Percentiles rank a stretch among this genome's conserved stretches.
phyloP scores from a whole-genome alignment of 2,113 vertebrate genomes.

The Oenanthe melanoleuca region DNA sequence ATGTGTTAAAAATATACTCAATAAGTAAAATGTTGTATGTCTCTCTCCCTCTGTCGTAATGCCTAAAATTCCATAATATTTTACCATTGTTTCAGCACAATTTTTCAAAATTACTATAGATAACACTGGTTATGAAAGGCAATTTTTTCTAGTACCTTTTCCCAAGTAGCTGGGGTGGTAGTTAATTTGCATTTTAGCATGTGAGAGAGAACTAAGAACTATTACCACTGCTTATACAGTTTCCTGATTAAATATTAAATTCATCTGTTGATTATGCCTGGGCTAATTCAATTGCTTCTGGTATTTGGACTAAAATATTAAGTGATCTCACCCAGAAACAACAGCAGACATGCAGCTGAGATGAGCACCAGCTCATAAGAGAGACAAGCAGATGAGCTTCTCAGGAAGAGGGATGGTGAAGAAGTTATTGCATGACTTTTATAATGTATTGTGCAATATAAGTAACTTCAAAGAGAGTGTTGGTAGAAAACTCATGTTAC shows the following conservation, averaged over 20 bases:
- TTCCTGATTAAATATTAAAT: constrained; percentile 1
- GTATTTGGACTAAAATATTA: background rate
- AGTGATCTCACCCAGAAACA: background rate
- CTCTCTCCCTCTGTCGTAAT: background rate
- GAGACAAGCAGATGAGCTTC: background rate
- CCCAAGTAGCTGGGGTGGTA: background rate
- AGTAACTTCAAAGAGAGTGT: background rate
- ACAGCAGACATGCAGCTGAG: background rate
- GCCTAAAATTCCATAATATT: background rate
- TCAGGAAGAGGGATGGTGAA: background rate
- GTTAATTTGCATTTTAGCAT: background rate
- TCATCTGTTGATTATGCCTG: background rate
- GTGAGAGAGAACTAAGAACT: background rate
- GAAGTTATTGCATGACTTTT: background rate
- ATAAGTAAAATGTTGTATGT: background rate
- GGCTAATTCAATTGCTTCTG: background rate
- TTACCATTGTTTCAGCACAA: background rate
- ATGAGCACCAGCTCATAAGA: background rate
- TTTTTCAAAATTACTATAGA: background rate
- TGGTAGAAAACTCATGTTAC: background rate
- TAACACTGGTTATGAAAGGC: background rate
- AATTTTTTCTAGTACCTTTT: background rate
- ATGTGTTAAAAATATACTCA: background rate
- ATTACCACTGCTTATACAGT: background rate
- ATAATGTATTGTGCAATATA: background rate